Evolutionary conservation across 1,140 invertebrate genomes (phyloP).

Genomic region (Lepidurus packardi): DNA sequence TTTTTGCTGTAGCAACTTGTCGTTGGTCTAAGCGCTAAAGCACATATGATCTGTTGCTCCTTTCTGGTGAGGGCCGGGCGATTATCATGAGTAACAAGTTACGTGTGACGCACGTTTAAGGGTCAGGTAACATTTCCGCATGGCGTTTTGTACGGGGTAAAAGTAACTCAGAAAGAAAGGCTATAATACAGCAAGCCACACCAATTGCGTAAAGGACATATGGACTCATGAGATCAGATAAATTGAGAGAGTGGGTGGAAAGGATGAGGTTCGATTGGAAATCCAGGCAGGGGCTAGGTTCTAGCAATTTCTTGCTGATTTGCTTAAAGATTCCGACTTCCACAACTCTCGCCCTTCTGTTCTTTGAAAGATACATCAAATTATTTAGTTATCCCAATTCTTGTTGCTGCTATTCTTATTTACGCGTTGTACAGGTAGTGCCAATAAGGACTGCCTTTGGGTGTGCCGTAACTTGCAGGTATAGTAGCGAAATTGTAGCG

Average conservation of each 20-base stretch:
- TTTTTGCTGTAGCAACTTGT: too few relatives aligned
- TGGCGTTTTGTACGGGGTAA: too few relatives aligned
- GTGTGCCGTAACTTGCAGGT: not conserved
- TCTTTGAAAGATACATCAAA: not conserved
- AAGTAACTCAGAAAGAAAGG: too few relatives aligned
- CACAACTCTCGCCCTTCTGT: not conserved
- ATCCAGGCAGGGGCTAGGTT: not conserved
- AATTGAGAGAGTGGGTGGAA: not conserved
- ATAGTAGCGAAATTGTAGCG: not conserved
- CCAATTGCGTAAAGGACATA: not conserved
- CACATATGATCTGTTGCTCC: too few relatives aligned
- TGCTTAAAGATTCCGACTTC: not conserved
- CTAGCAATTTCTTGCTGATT: not conserved
- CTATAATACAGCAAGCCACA: too few relatives aligned
- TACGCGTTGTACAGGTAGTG: not conserved
- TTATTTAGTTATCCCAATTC: not conserved
- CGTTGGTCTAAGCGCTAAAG: too few relatives aligned
- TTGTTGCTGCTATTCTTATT: too few relatives aligned
- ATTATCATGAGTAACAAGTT: too few relatives aligned
- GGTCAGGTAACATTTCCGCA: too few relatives aligned
- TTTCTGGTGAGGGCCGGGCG: too few relatives aligned
- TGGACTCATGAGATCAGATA: not conserved
- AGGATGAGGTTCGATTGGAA: not conserved
- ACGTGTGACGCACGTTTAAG: too few relatives aligned
- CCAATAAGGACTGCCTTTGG: slow-evolving; percentile 1